Evolutionary conservation across 2,113 vertebrate genomes (phyloP).

Genomic region (Dasypus novemcinctus): DNA sequence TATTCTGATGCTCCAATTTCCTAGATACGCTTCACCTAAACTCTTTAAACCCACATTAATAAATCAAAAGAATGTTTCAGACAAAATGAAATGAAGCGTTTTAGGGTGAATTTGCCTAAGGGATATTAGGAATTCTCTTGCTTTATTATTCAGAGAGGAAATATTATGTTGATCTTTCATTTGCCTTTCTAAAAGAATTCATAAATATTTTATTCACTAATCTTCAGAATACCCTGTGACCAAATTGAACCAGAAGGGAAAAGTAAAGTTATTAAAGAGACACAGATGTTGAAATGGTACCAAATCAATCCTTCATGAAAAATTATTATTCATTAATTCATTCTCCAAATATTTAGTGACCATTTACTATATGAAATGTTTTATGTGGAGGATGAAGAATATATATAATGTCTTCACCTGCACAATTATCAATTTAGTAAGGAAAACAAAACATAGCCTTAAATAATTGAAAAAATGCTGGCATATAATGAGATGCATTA

Average conservation of each 20-base stretch:
- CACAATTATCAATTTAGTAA: background rate
- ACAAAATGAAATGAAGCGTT: conserved; percentile 74
- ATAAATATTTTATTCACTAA: conserved; percentile 79
- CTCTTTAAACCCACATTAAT: conserved; percentile 68
- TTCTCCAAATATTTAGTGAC: conserved; percentile 25
- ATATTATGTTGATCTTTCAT: conserved; percentile 79
- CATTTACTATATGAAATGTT: background rate
- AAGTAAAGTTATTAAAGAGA: conserved; percentile 68
- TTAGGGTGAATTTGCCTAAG: conserved; percentile 69
- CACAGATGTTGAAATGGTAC: conserved; percentile 60
- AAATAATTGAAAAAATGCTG: background rate
- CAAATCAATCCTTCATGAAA: conserved; percentile 49
- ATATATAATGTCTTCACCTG: background rate
- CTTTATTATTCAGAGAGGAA: conserved; percentile 73
- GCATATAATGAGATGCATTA: background rate
- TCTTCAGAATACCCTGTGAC: conserved; percentile 67
- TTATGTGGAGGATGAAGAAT: background rate
- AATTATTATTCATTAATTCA: conserved; percentile 7
- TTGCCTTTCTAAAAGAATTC: conserved; percentile 69
- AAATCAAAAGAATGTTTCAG: conserved; percentile 73
- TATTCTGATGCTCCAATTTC: conserved; percentile 38
- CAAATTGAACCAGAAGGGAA: conserved; percentile 66
- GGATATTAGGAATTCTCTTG: conserved; percentile 70
- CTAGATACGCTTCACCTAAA: conserved; percentile 23
- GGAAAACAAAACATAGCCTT: background rate